Conservation (phyloP, 2,113 vertebrate genomes). For the Podilymbus podiceps region DNA sequence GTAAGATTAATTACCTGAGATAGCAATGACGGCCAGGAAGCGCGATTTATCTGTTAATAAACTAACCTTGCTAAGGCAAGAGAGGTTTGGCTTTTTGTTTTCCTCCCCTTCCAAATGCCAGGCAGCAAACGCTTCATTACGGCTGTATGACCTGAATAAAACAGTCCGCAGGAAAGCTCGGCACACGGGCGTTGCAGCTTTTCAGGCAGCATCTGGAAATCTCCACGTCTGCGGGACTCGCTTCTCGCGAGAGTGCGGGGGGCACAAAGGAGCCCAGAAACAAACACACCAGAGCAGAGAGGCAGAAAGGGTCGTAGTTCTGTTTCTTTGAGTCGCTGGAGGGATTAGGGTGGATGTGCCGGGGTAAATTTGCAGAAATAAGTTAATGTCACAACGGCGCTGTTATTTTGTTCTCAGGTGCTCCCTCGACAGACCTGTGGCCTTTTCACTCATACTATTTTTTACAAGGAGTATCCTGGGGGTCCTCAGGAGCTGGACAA, state of each 20-base stretch:
- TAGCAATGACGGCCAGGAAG: background rate
- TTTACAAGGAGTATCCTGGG: slow-evolving; percentile 97
- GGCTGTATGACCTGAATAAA: background rate
- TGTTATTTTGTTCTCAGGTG: slow-evolving; percentile 76
- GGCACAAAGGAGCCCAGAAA: background rate
- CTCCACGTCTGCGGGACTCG: background rate
- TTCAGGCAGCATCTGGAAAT: background rate
- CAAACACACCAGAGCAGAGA: background rate
- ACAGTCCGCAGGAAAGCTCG: background rate
- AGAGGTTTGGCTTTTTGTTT: background rate
- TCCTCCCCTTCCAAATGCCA: background rate
- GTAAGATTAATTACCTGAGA: background rate
- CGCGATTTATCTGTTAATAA: background rate
- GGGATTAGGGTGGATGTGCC: background rate
- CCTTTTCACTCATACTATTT: slow-evolving; percentile 97
- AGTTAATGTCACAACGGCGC: background rate
- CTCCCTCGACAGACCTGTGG: slow-evolving; percentile 98
- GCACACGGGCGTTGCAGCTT: background rate
- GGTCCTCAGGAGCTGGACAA: slow-evolving; percentile 95
- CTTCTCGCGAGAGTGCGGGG: background rate
- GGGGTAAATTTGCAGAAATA: background rate
- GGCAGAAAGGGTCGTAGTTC: background rate
- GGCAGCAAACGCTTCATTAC: background rate
- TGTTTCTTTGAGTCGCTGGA: background rate
- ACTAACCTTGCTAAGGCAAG: background rate